phyloP scores from a whole-genome alignment of 2,888 invertebrate genomes.

The Sthenelais limicola region DNA sequence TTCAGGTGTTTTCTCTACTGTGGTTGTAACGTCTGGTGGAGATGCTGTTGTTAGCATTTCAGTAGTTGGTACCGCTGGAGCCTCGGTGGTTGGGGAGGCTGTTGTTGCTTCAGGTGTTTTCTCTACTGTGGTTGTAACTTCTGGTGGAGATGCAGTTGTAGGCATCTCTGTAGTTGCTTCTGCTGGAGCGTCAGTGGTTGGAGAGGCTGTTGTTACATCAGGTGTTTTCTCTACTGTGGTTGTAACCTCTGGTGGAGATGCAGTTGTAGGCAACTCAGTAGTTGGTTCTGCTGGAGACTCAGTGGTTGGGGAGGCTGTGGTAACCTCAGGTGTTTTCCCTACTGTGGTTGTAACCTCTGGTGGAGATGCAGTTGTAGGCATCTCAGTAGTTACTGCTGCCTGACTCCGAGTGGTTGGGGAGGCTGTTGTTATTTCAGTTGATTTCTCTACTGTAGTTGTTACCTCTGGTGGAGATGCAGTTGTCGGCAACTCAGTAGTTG shows the following conservation, averaged over 20 bases:
- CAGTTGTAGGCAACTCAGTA: not conserved
- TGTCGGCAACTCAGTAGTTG: not conserved
- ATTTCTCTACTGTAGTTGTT: not conserved
- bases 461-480: not conserved
- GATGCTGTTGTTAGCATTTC: not conserved
- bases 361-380: not conserved
- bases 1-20: not conserved
- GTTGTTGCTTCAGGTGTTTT: slow-evolving; percentile 1
- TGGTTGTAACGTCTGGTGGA: not conserved
- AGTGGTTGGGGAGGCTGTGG: not conserved
- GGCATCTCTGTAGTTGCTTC: not conserved
- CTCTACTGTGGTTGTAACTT: too few species aligned
- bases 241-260: not conserved
- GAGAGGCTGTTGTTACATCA: not conserved
- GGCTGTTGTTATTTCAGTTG: slow-evolving; percentile 11
- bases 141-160: not conserved
- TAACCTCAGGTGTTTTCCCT: not conserved
- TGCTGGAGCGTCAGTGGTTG: not conserved
- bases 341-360: not conserved
- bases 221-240: not conserved
- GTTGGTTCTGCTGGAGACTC: not conserved
- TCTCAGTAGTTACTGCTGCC: not conserved
- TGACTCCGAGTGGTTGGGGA: not conserved
- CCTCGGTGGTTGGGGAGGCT: not conserved
- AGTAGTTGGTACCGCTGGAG: too few species aligned